Evolutionary conservation across 2,113 vertebrate genomes (phyloP), one percentile per base, ranked within the genome.

Genomic region (Otolemur garnettii): DNA sequence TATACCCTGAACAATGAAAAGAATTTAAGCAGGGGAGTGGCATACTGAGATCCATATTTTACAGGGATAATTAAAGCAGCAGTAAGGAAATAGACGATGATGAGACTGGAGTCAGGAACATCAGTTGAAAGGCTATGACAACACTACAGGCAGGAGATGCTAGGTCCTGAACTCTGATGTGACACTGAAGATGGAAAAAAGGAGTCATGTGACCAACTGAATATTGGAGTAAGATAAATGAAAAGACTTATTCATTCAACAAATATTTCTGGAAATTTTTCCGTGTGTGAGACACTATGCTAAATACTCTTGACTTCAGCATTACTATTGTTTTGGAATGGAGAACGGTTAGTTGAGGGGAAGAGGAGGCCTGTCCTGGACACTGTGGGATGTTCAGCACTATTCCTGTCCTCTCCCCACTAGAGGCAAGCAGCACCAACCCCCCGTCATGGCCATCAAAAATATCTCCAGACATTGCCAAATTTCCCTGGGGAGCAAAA

Each of bases 31-130:
- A 38, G 69, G 7, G 21, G 69, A 92, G 13, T 69, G 68, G 26
- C 68, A 69, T n/a, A 69, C n/a, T 69, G 33, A 69, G 15, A 30
- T 69, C 68, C 33, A 69, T 69, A 69, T 92, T 95, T 90, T 55
- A 83, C n/a, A 92, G 71, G 50, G 57, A 87, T 21, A 82, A 78
- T 18, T 90, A 57, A 95, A 90, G 42, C 75, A 90, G 26, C 7
- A n/a, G 10, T 68, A 62, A 57, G 50, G 75, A 72, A 89, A 89
- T 22, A 26, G n/a, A 92, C 78, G 30, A 82, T 87, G 87, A 75
- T 33, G 62, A 87, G 79, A 62, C n/a, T 5, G 33, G 35, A 64
- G 26, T 72, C 69, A 92, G 38, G 11, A 79, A 45, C 64, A 62
- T 79, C 38, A 45, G 30, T 55, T 87, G 82, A 74, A 33, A 90